Conservation (phyloP, 2,888 invertebrate species). For the Cerastoderma edule region DNA sequence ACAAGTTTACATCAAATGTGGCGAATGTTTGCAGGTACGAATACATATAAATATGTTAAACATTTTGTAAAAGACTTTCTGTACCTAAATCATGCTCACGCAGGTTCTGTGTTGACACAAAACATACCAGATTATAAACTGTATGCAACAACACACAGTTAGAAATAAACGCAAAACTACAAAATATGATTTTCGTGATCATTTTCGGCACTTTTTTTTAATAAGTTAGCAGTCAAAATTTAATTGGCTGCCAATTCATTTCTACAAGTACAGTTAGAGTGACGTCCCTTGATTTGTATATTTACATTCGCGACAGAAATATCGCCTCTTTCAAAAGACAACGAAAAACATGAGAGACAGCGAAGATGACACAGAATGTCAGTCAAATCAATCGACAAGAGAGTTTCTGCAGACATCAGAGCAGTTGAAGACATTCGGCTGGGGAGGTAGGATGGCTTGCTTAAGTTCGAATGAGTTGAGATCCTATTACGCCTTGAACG, state of each 20-base stretch:
- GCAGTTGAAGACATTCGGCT: conserved; percentile 60
- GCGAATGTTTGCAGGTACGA: no score
- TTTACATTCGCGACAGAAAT: conserved; percentile 5
- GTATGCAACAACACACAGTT: neutral
- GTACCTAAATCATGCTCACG: conserved; percentile 16
- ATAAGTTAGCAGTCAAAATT: neutral
- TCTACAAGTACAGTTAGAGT: conserved; percentile 5
- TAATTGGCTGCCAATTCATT: neutral
- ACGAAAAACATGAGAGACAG: conserved; percentile 44
- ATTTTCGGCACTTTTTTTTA: neutral
- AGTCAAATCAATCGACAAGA: neutral
- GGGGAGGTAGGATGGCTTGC: conserved; percentile 62
- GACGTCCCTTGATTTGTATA: conserved; percentile 13
- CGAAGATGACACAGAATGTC: conserved; percentile 27
- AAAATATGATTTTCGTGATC: conserved; percentile 2
- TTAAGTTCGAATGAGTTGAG: neutral
- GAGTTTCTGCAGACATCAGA: conserved; percentile 45
- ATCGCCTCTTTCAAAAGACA: neutral
- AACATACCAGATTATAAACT: neutral
- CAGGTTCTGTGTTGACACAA: conserved; percentile 20
- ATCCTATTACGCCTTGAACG: no score
- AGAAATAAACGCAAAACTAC: neutral
- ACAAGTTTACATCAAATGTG: no score
- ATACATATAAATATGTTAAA: no score
- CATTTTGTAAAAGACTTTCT: no score